Base-by-base conservation (phyloP, 2,888 invertebrate genomes). In the Pterobdella sp. region DNA sequence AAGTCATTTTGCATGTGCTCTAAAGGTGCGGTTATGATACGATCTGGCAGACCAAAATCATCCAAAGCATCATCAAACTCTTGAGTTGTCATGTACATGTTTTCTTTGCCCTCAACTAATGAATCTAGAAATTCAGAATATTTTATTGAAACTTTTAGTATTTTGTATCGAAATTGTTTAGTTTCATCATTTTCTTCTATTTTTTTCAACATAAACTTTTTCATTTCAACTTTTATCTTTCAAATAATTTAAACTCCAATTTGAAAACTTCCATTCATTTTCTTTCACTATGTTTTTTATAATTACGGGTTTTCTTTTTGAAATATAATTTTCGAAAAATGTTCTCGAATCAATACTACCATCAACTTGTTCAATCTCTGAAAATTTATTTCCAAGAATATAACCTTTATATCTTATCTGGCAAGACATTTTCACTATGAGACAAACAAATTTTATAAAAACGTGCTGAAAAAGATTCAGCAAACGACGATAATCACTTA, bases 71-170 rank as follows among this genome's bases (percentile, higher is more conserved):
- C 32, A 22, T 75, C 71, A 65, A 76, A 49, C 29, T 76, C 76
- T 42, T 76, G 76, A 10, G 76, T 76, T 2, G 76, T 76, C 74
- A 76, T n/a, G 52, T 76, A 76, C 22, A 72, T 63, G 3, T 37
- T 32, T 10, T 73, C 76, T 31, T 70, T 68, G 26, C 68, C 71
- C 10, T 66, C 32, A 26, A 32, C 64, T 7, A 76, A n/a, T 22
- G 52, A 22, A 7, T 36, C 64, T n/a, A 76, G 32, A 69, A 76
- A 74, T 18, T 71, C 65, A 35, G 31, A 36, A 32, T 76, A 76
- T 29, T 63, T 65, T 72, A 76, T 74, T 22, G 32, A 29, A 22
- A 69, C 64, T 65, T 75, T 75, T 7, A 72, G 73, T 18, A 74
- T 69, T 14, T 64, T 34, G 22, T 69, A 68, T 10, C 75, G 73